Evolutionary conservation across 2,888 invertebrate genomes (phyloP).

Genomic region (Abrostola triplasia): DNA sequence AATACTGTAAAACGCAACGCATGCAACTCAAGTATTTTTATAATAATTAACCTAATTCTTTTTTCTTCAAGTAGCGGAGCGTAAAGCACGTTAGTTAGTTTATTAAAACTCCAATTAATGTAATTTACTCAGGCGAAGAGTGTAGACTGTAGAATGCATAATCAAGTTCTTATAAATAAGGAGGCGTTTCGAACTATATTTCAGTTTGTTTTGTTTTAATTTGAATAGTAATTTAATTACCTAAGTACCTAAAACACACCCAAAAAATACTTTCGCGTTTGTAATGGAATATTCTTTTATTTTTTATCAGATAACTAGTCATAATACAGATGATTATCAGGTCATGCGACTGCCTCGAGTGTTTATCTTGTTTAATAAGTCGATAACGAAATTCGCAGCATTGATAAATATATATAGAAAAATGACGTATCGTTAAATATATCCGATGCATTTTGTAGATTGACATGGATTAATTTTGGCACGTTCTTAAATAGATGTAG

Average conservation of each 20-base stretch:
- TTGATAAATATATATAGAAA: constrained; percentile 38
- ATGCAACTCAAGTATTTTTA: constrained; percentile 2
- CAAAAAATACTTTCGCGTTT: neutral
- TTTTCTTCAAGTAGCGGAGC: constrained; percentile 1
- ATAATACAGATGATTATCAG: constrained; percentile 51
- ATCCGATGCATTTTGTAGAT: constrained; percentile 26
- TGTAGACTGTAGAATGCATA: neutral
- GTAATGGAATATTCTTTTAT: constrained; percentile 28
- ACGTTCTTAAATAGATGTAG: neutral
- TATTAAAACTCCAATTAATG: neutral
- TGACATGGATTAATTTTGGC: neutral
- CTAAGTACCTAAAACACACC: too few relatives aligned
- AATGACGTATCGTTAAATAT: constrained; percentile 18
- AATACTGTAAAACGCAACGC: constrained; percentile 2
- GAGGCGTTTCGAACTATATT: too few relatives aligned
- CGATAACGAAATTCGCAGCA: constrained; percentile 46
- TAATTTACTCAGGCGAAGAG: neutral
- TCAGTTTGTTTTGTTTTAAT: too few relatives aligned
- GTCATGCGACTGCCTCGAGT: constrained; percentile 54
- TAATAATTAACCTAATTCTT: constrained; percentile 4
- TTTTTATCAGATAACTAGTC: constrained; percentile 37
- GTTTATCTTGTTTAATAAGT: constrained; percentile 57
- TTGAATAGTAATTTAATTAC: too few relatives aligned
- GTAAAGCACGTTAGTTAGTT: neutral
- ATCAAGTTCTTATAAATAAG: neutral